Conservation (phyloP, 92 coral and sea anemone genomes). For the Parazoanthus darwini region DNA sequence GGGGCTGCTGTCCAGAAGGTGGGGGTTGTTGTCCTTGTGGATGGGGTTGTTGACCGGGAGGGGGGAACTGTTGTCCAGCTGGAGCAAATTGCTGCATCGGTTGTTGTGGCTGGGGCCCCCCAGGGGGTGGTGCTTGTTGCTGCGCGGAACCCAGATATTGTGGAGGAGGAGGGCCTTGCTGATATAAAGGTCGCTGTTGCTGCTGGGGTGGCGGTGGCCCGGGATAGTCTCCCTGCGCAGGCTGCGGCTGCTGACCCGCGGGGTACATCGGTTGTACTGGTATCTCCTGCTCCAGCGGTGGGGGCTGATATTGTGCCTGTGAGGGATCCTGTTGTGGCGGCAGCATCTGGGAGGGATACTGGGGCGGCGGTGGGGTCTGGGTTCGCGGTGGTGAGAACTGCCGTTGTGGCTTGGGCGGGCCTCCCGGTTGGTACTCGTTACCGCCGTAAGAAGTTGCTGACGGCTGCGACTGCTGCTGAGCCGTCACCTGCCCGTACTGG, state of each 20-base stretch:
- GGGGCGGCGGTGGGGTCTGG: slow-evolving; percentile 49
- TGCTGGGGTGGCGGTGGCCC: slow-evolving; percentile 56
- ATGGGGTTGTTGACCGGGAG: slow-evolving; percentile 20
- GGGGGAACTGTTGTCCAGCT: slow-evolving; percentile 35
- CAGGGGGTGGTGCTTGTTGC: slow-evolving; percentile 41
- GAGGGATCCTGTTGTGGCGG: slow-evolving; percentile 45
- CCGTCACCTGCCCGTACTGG: slow-evolving; percentile 60
- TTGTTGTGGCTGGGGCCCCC: slow-evolving; percentile 19
- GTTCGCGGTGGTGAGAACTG: slow-evolving; percentile 45
- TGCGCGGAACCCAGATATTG: slow-evolving; percentile 42
- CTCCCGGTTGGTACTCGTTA: slow-evolving; percentile 30
- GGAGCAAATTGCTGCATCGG: slow-evolving; percentile 32
- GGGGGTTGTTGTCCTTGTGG: slow-evolving; percentile 26
- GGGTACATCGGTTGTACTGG: slow-evolving; percentile 44
- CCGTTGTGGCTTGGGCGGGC: slow-evolving; percentile 40
- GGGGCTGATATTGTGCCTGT: slow-evolving; percentile 64
- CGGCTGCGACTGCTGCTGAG: slow-evolving; percentile 49
- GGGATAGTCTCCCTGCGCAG: slow-evolving; percentile 32
- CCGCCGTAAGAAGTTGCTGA: slow-evolving; percentile 25
- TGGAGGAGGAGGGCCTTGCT: slow-evolving; percentile 45
- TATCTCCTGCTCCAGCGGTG: slow-evolving; percentile 50
- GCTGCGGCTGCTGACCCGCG: slow-evolving; percentile 46
- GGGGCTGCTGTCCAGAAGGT: slow-evolving; percentile 42
- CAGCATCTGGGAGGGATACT: slow-evolving; percentile 42
- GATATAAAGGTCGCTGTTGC: slow-evolving; percentile 49